Percentiles rank a stretch among this genome's conserved stretches.
phyloP scores from a whole-genome alignment of 2,797 vertebrate genomes.

The Sandelia bainsii region DNA sequence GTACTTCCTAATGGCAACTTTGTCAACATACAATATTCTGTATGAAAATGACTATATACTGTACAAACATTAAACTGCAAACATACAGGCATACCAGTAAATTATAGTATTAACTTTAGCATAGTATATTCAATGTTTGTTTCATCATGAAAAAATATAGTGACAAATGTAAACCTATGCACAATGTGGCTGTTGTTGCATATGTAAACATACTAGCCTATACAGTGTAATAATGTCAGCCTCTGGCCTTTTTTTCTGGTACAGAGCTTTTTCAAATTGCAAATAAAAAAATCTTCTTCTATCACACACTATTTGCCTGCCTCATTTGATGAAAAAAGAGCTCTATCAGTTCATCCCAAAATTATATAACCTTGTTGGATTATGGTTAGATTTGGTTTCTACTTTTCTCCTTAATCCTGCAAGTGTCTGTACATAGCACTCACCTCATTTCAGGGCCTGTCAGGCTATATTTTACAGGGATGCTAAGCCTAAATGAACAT shows the following conservation, averaged over 20 bases:
- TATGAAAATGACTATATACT: background rate
- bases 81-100: too few relatives aligned
- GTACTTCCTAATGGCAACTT: too few relatives aligned
- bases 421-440: conserved; percentile 10
- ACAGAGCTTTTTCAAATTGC: background rate
- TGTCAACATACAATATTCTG: background rate
- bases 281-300: conserved; percentile 11
- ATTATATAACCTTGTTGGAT: conserved; percentile 54
- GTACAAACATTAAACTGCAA: background rate
- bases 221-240: background rate
- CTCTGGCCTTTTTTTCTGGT: background rate
- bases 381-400: conserved; percentile 34
- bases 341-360: conserved; percentile 29
- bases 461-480: background rate
- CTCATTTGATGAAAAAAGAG: conserved; percentile 3
- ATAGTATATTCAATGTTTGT: background rate
- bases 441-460: conserved; percentile 1
- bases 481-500: background rate
- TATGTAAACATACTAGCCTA: background rate
- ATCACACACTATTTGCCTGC: conserved; percentile 1
- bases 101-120: background rate
- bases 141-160: background rate
- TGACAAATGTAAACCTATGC: too few relatives aligned
- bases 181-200: background rate
- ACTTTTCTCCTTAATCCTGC: conserved; percentile 8